Percentiles rank a stretch among this genome's conserved stretches.
These are phyloP conservation scores for Alcedo quadribrachys DNA, from an alignment of 2,797 vertebrate species.

Conservation along the genomic window DNA sequence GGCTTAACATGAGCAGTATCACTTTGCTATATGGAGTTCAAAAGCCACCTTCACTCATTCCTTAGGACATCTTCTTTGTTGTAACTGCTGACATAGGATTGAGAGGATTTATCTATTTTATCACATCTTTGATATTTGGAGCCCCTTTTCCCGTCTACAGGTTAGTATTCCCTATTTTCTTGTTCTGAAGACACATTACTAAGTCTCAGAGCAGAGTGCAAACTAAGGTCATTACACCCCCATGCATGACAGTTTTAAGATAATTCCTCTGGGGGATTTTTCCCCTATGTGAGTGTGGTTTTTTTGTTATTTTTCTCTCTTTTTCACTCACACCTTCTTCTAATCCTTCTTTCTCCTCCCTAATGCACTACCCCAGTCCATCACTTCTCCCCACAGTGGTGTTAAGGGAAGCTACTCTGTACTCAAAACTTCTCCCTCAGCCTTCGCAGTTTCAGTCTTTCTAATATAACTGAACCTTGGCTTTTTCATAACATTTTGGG, in stretches of 20 bases:
- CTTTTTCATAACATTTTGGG: not conserved
- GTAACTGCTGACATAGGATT: not conserved
- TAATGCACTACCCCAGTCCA: not conserved
- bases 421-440: not conserved
- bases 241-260: not conserved
- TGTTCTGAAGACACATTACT: not conserved
- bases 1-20: not conserved
- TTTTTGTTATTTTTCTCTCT: not conserved
- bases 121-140: not conserved
- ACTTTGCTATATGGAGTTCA: not conserved
- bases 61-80: not conserved
- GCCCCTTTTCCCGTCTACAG: not conserved
- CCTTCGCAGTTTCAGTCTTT: not conserved
- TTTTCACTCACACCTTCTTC: not conserved
- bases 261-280: not conserved
- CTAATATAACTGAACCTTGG: not conserved
- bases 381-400: not conserved
- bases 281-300: not conserved
- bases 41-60: not conserved
- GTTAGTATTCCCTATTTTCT: not conserved
- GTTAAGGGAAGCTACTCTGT: not conserved
- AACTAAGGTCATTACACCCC: not conserved
- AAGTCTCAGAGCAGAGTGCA: not conserved
- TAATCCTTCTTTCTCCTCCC: not conserved
- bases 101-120: not conserved